Evolutionary conservation across 2,888 invertebrate genomes (phyloP).

Genomic region (Zhuqinia jingwanae): DNA sequence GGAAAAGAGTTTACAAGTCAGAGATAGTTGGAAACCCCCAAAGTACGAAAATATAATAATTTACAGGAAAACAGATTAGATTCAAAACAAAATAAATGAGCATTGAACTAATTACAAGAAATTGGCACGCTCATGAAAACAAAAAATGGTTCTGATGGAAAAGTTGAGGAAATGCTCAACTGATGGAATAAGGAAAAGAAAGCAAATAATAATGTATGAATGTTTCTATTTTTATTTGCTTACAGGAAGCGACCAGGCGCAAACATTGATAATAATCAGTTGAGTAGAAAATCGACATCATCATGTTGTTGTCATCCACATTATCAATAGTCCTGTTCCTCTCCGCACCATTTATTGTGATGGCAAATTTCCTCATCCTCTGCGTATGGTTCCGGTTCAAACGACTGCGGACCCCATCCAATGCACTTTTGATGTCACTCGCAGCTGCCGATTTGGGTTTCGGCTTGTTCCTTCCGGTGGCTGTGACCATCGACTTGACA

Average conservation of each 20-base stretch:
- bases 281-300: constrained; percentile 24
- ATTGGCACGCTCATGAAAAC: too few species aligned
- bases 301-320: constrained; percentile 72
- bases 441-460: constrained; percentile 85
- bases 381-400: constrained; percentile 85
- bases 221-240: too few species aligned
- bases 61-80: too few species aligned
- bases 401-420: constrained; percentile 85
- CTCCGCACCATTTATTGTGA: constrained; percentile 83
- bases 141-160: too few species aligned
- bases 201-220: too few species aligned
- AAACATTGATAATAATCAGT: constrained; percentile 2
- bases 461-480: constrained; percentile 84
- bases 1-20: too few species aligned
- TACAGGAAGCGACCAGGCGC: neutral
- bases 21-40: too few species aligned
- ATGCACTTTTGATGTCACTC: constrained; percentile 84
- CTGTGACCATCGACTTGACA: constrained; percentile 84
- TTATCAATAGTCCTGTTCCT: constrained; percentile 75
- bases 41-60: too few species aligned
- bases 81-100: too few species aligned
- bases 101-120: too few species aligned
- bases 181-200: too few species aligned
- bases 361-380: constrained; percentile 84
- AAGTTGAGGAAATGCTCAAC: too few species aligned